Evolutionary conservation across 2,113 vertebrate genomes (phyloP).

Genomic region (Otolemur garnettii): DNA sequence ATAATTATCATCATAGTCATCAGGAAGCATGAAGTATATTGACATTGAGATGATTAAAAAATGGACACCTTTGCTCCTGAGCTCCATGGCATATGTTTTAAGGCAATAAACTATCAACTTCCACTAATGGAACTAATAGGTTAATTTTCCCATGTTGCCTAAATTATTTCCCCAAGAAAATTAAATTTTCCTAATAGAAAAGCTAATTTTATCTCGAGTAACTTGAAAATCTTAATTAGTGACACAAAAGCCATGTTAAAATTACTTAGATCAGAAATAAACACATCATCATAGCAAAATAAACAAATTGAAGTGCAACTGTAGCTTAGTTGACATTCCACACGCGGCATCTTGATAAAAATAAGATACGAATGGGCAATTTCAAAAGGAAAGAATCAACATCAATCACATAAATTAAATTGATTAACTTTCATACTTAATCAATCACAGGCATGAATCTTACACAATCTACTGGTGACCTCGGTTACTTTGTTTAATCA

Average conservation of each 20-base stretch:
- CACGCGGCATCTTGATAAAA: slow-evolving; percentile 77
- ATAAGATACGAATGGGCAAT: slow-evolving; percentile 74
- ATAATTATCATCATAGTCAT: slow-evolving; percentile 57
- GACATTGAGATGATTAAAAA: slow-evolving; percentile 67
- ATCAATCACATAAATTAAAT: slow-evolving; percentile 84
- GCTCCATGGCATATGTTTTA: slow-evolving; percentile 65
- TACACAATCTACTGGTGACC: slow-evolving; percentile 81
- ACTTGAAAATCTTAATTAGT: slow-evolving; percentile 85
- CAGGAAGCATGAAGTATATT: slow-evolving; percentile 34
- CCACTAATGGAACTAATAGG: slow-evolving; percentile 75
- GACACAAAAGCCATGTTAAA: slow-evolving; percentile 79
- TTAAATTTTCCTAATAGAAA: slow-evolving; percentile 80
- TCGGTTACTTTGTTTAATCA: slow-evolving; percentile 79
- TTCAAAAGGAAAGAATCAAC: slow-evolving; percentile 82
- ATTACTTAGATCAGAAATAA: slow-evolving; percentile 77
- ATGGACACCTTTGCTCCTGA: slow-evolving; percentile 64
- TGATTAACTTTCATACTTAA: slow-evolving; percentile 85
- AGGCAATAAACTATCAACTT: slow-evolving; percentile 66
- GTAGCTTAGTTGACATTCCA: slow-evolving; percentile 76
- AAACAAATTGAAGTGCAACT: slow-evolving; percentile 81
- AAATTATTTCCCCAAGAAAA: slow-evolving; percentile 77
- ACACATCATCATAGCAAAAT: slow-evolving; percentile 83
- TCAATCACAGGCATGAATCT: slow-evolving; percentile 80
- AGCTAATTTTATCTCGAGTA: slow-evolving; percentile 79
- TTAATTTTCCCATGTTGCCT: slow-evolving; percentile 76